These are phyloP conservation scores for Conus ventricosus DNA, from an alignment of 1,140 invertebrate species.

Conservation along the genomic window DNA sequence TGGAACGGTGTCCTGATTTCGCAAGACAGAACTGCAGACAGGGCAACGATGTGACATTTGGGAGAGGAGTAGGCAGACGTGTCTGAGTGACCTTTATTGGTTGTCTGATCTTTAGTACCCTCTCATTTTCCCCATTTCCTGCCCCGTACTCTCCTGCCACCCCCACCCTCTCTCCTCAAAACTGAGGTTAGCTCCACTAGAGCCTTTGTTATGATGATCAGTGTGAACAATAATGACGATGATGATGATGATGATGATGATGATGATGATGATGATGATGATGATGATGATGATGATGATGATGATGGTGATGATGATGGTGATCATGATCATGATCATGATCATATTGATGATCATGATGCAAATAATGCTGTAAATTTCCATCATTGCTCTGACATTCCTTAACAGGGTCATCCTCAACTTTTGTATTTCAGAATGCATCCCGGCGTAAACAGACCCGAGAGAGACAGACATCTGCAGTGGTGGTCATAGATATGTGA, in stretches of 20 bases:
- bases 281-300: slow-evolving; percentile 16
- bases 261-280: slow-evolving; percentile 16
- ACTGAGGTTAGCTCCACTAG: too few relatives aligned
- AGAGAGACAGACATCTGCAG: neutral
- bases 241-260: slow-evolving; percentile 1
- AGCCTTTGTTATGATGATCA: too few relatives aligned
- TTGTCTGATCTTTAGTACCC: too few relatives aligned
- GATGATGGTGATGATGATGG: neutral
- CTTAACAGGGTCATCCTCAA: neutral
- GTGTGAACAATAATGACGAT: neutral
- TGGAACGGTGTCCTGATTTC: too few relatives aligned
- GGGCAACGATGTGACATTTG: too few relatives aligned
- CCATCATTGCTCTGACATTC: neutral
- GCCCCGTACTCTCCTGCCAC: too few relatives aligned
- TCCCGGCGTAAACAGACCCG: neutral
- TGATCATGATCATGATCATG: neutral
- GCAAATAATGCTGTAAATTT: neutral
- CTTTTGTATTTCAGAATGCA: neutral
- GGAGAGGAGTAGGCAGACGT: too few relatives aligned
- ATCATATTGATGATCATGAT: slow-evolving; percentile 3
- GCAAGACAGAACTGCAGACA: too few relatives aligned
- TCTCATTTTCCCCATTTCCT: too few relatives aligned
- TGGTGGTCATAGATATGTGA: neutral
- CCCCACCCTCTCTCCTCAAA: too few relatives aligned
- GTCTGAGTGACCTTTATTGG: too few relatives aligned